A percentile compares a stretch with the other conserved stretches of the same genome.
Conservation (phyloP, 2,113 vertebrate genomes). For the Eurypyga helias region DNA sequence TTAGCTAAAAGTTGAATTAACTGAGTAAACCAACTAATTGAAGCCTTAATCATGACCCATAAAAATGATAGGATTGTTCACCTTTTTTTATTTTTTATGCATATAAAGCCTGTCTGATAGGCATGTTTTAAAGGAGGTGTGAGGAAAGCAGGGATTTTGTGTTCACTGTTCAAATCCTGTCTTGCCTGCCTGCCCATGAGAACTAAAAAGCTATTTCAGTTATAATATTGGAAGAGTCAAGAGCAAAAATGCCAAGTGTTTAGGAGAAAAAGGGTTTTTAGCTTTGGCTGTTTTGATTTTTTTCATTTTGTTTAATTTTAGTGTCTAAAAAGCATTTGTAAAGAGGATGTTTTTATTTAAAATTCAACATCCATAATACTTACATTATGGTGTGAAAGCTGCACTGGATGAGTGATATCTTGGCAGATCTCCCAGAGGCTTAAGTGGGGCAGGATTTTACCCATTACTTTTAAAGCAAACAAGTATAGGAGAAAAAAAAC, state of each 20-base stretch:
- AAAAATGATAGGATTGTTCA: not conserved
- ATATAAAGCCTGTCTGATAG: not conserved
- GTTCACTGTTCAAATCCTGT: not conserved
- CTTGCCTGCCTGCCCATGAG: not conserved
- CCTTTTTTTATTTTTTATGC: not conserved
- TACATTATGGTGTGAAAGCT: not conserved
- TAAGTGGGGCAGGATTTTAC: not conserved
- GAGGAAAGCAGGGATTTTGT: not conserved
- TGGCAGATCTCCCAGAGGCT: conserved; percentile 30
- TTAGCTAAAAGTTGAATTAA: conserved; percentile 11
- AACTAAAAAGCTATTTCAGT: not conserved
- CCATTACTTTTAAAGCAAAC: conserved; percentile 40
- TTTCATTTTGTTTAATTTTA: conserved; percentile 2
- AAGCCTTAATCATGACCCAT: not conserved
- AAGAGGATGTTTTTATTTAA: conserved; percentile 45
- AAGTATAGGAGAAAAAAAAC: not conserved
- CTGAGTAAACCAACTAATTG: not conserved
- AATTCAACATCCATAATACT: conserved; percentile 5
- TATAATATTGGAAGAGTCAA: not conserved
- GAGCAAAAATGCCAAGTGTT: not conserved
- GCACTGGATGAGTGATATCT: conserved; percentile 10
- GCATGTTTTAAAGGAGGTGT: not conserved
- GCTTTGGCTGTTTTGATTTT: not conserved
- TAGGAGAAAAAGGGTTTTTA: not conserved
- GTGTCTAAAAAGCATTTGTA: not conserved